Conservation (phyloP, 1,140 invertebrate genomes). For the Drosophila tsacasi region DNA sequence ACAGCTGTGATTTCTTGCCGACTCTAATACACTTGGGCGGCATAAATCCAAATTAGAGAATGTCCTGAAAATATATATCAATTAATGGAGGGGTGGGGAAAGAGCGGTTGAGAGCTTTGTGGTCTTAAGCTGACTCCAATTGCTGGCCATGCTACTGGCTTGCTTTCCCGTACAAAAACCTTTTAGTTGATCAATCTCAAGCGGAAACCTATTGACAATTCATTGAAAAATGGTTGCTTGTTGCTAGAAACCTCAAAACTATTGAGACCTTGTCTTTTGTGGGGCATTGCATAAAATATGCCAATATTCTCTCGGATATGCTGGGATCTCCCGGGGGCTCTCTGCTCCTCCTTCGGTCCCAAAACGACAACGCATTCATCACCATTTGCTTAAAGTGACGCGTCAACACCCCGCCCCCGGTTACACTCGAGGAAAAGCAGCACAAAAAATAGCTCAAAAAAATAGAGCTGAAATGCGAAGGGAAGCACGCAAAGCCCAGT, state of each 20-base stretch:
- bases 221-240: slow-evolving; percentile 44
- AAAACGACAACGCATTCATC: slow-evolving; percentile 72
- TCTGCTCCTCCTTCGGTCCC: slow-evolving; percentile 1
- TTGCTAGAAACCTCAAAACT: slow-evolving; percentile 43
- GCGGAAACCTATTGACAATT: slow-evolving; percentile 40
- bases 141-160: slow-evolving; percentile 4
- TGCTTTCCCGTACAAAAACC: slow-evolving; percentile 2
- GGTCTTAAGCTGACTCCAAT: slow-evolving; percentile 21
- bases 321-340: slow-evolving; percentile 7
- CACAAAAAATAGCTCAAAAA: neutral
- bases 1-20: slow-evolving; percentile 40
- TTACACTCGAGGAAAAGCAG: slow-evolving; percentile 18
- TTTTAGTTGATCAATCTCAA: slow-evolving; percentile 45
- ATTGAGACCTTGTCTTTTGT: slow-evolving; percentile 54
- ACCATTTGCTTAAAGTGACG: slow-evolving; percentile 80
- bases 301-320: slow-evolving; percentile 60
- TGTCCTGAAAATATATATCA: slow-evolving; percentile 19
- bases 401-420: slow-evolving; percentile 44
- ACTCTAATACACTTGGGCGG: slow-evolving; percentile 41
- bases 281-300: slow-evolving; percentile 79
- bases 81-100: slow-evolving; percentile 11
- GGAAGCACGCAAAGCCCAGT: slow-evolving; percentile 45
- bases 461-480: neutral
- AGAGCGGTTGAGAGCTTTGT: slow-evolving; percentile 8
- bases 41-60: slow-evolving; percentile 48